Evolutionary conservation across 2,888 invertebrate genomes (phyloP).

Genomic region (Conistra vaccinii): DNA sequence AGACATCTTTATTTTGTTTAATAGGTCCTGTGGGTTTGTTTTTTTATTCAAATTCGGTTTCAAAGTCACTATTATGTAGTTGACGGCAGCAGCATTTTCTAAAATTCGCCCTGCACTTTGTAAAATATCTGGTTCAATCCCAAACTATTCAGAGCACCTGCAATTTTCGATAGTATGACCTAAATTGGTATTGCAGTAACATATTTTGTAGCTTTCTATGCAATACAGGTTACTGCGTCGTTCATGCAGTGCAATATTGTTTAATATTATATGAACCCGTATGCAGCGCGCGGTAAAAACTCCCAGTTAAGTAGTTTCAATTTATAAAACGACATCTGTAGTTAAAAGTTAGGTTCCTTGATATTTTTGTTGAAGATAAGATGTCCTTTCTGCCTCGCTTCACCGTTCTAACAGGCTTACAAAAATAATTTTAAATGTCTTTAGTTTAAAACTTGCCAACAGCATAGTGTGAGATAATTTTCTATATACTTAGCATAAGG

Average conservation of each 20-base stretch:
- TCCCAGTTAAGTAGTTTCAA: constrained; percentile 24
- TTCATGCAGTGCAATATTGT: constrained; percentile 26
- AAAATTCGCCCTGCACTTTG: not conserved
- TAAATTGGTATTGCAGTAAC: constrained; percentile 47
- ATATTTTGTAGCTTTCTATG: constrained; percentile 31
- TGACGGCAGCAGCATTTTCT: not conserved
- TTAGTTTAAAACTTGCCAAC: not conserved
- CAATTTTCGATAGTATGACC: constrained; percentile 35
- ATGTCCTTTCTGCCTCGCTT: too few species aligned
- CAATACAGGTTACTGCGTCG: constrained; percentile 36
- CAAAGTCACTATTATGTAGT: not conserved
- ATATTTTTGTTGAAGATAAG: not conserved
- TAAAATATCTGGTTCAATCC: constrained; percentile 5
- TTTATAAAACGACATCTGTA: constrained; percentile 3
- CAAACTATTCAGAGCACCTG: constrained; percentile 14
- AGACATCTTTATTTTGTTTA: not conserved
- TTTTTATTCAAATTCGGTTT: not conserved
- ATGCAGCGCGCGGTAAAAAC: constrained; percentile 9
- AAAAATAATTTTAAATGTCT: not conserved
- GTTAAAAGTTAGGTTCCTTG: not conserved
- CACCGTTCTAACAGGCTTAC: too few species aligned
- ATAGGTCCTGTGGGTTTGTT: not conserved
- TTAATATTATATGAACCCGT: constrained; percentile 43
- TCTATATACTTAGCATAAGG: not conserved
- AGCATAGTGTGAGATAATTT: not conserved